A percentile compares a stretch with the other conserved stretches of the same genome.
Conservation (phyloP, 2,888 invertebrate genomes). For the Leucoma salicis region DNA sequence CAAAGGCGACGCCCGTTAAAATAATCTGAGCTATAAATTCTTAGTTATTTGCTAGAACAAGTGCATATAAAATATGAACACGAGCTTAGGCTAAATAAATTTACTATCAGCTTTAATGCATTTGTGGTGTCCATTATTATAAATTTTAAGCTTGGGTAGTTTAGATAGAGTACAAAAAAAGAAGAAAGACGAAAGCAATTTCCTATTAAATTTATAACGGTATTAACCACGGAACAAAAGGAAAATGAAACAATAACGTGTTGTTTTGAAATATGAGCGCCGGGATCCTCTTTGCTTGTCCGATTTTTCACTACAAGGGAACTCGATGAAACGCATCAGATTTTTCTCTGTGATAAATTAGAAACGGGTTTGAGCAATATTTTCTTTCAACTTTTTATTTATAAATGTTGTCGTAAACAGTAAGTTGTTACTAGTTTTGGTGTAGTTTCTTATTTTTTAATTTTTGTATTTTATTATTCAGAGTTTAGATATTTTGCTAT, state of each 20-base stretch:
- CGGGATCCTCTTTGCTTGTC: conserved; percentile 58
- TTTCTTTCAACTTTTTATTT: conserved; percentile 38
- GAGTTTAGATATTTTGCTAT: too few relatives aligned
- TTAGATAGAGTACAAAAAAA: conserved; percentile 33
- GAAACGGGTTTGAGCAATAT: conserved; percentile 49
- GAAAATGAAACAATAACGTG: conserved; percentile 76
- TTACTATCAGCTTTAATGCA: conserved; percentile 23
- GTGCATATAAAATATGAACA: conserved; percentile 20
- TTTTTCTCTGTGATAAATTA: conserved; percentile 62
- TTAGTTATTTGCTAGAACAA: too few relatives aligned
- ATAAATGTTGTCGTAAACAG: conserved; percentile 25
- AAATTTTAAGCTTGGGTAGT: conserved; percentile 24
- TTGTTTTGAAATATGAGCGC: conserved; percentile 75
- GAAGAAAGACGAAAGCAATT: conserved; percentile 49
- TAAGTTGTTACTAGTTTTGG: too few relatives aligned
- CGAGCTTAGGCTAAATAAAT: conserved; percentile 26
- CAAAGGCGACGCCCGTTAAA: too few relatives aligned
- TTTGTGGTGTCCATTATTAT: conserved; percentile 31
- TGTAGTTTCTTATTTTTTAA: too few relatives aligned
- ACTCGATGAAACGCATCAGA: conserved; percentile 60
- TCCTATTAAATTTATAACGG: conserved; percentile 61
- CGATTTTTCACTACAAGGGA: conserved; percentile 74
- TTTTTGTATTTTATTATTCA: too few relatives aligned
- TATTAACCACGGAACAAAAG: conserved; percentile 66
- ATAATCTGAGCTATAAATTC: too few relatives aligned